Percentiles rank a stretch among this genome's conserved stretches.
phyloP scores from a whole-genome alignment of 1,140 invertebrate genomes.

The Adoxophyes honmai region DNA sequence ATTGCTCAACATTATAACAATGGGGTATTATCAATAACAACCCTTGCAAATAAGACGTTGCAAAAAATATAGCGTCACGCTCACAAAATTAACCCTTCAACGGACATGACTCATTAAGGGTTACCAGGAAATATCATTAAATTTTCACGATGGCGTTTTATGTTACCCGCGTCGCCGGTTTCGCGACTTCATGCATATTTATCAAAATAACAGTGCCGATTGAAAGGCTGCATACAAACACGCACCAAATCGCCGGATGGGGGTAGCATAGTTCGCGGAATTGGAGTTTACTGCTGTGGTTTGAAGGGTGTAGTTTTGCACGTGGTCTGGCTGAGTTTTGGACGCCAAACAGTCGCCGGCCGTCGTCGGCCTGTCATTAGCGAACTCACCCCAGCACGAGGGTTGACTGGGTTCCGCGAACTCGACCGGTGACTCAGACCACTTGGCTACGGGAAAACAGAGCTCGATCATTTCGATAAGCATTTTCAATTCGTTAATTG shows the following conservation, averaged over 20 bases:
- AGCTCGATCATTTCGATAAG: conserved; percentile 49
- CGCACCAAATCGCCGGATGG: conserved; percentile 62
- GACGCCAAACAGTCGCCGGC: conserved; percentile 43
- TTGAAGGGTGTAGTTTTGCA: conserved; percentile 59
- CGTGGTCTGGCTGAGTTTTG: conserved; percentile 46
- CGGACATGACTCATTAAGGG: conserved; percentile 71
- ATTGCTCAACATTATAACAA: conserved; percentile 4
- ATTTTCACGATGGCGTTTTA: conserved; percentile 74
- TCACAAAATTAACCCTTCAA: conserved; percentile 69
- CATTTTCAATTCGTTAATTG: conserved; percentile 40
- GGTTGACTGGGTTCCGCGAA: conserved; percentile 60
- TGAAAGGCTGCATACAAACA: conserved; percentile 74
- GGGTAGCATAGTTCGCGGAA: conserved; percentile 38
- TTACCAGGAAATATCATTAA: conserved; percentile 74
- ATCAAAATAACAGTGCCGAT: conserved; percentile 75
- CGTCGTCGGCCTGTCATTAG: conserved; percentile 64
- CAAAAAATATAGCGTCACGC: conserved; percentile 49
- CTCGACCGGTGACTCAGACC: conserved; percentile 53
- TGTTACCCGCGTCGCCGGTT: conserved; percentile 66
- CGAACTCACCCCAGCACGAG: conserved; percentile 53
- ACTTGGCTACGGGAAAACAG: conserved; percentile 49
- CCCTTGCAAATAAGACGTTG: conserved; percentile 41
- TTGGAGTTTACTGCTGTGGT: conserved; percentile 59
- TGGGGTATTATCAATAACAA: conserved; percentile 19
- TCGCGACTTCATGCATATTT: conserved; percentile 74